phyloP scores from a whole-genome alignment of 2,797 vertebrate genomes.

The Phaenicophaeus curvirostris region DNA sequence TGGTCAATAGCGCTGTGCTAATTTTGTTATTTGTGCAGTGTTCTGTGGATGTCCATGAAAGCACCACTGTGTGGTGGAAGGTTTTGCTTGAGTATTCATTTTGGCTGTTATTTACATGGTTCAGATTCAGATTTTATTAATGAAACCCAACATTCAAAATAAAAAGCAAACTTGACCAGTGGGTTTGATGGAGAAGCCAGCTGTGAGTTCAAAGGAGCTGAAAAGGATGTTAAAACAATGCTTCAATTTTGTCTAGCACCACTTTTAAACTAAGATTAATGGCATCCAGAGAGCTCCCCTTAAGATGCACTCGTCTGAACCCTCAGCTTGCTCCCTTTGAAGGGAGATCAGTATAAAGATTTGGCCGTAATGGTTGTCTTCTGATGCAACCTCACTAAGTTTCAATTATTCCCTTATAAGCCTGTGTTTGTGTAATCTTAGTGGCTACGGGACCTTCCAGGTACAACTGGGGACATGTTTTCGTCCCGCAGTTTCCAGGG shows the following conservation, averaged over 20 bases:
- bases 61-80: neutral
- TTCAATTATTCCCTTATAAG: neutral
- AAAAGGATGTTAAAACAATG: neutral
- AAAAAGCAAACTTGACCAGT: neutral
- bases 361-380: neutral
- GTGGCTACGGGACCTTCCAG: neutral
- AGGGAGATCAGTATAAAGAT: neutral
- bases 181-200: neutral
- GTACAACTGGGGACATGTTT: neutral
- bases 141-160: neutral
- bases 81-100: neutral
- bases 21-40: neutral
- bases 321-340: neutral
- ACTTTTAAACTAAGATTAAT: neutral
- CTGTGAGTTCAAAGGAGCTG: neutral
- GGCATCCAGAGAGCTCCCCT: neutral
- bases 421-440: neutral
- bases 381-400: neutral
- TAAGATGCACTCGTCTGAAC: neutral
- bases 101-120: neutral
- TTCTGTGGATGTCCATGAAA: neutral
- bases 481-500: neutral
- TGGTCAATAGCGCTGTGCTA: neutral
- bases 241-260: neutral
- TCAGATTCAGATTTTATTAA: neutral